These are phyloP conservation scores for Nephila pilipes DNA, from an alignment of 1,140 invertebrate genomes.

Conservation along the genomic window DNA sequence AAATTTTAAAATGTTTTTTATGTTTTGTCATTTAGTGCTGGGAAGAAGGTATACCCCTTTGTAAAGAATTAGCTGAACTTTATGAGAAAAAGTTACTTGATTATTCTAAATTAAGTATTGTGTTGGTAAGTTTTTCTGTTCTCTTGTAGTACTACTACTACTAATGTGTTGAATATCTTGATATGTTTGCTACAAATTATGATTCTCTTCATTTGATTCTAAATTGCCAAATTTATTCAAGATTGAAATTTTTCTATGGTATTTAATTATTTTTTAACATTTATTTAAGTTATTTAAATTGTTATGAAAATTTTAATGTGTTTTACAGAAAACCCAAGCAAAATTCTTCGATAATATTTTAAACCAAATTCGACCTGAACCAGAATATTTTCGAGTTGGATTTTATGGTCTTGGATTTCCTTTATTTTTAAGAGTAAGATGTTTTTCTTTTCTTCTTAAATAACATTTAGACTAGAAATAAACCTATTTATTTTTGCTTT, in stretches of 20 bases:
- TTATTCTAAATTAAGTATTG: constrained; percentile 92
- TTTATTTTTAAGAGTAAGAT: constrained; percentile 92
- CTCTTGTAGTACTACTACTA: constrained; percentile 55
- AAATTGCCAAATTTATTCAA: not conserved
- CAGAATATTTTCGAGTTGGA: constrained; percentile 97
- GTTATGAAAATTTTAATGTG: not conserved
- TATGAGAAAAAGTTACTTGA: constrained; percentile 95
- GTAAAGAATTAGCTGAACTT: constrained; percentile 93
- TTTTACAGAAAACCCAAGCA: constrained; percentile 86
- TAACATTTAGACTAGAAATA: too few species aligned
- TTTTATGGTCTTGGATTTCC: constrained; percentile 97
- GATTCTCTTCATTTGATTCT: too few species aligned
- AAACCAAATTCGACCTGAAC: constrained; percentile 91
- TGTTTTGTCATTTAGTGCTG: constrained; percentile 86
- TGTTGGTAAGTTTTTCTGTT: constrained; percentile 84
- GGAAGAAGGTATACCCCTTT: constrained; percentile 96
- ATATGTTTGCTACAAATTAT: not conserved
- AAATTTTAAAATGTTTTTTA: too few species aligned
- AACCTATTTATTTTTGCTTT: too few species aligned
- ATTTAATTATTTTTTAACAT: not conserved
- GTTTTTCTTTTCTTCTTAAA: not conserved
- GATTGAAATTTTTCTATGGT: not conserved
- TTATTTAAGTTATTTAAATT: constrained; percentile 23
- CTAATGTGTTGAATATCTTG: not conserved
- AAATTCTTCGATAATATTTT: constrained; percentile 95